phyloP scores from a whole-genome alignment of 2,113 vertebrate species.

The Stictonetta naevosa region DNA sequence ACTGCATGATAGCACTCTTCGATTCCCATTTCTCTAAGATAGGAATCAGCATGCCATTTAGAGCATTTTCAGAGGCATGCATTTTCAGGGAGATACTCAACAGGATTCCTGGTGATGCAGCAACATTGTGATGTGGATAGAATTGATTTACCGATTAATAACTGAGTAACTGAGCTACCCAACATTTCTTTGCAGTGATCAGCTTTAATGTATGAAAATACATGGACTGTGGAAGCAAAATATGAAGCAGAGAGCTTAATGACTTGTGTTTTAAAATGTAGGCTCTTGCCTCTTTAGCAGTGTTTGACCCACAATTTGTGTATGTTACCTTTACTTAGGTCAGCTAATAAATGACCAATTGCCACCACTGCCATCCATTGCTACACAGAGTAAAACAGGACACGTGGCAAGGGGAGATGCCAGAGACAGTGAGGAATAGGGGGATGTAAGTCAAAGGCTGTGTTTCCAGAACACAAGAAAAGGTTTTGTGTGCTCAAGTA shows the following conservation, averaged over 20 bases:
- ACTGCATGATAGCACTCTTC: background rate
- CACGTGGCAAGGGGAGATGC: rapidly evolving
- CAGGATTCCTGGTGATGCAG: background rate
- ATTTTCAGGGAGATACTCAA: background rate
- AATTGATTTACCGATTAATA: background rate
- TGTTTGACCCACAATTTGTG: background rate
- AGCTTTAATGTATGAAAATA: background rate
- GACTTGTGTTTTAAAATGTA: background rate
- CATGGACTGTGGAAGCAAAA: background rate
- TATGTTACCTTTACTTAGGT: background rate
- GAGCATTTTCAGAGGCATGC: background rate
- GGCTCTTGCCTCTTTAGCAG: background rate
- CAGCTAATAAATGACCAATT: background rate
- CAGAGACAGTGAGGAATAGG: background rate
- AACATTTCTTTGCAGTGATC: background rate
- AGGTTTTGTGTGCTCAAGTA: background rate
- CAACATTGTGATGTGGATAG: background rate
- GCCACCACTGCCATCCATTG: rapidly evolving
- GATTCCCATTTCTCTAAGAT: background rate
- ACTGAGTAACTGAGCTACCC: background rate
- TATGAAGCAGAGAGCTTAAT: background rate
- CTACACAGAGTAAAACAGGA: background rate
- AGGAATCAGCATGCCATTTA: background rate
- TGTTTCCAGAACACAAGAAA: background rate
- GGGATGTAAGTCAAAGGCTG: background rate